Evolutionary conservation across 2,113 vertebrate genomes (phyloP), one percentile per base, ranked within the genome.

Genomic region (Ondatra zibethicus): DNA sequence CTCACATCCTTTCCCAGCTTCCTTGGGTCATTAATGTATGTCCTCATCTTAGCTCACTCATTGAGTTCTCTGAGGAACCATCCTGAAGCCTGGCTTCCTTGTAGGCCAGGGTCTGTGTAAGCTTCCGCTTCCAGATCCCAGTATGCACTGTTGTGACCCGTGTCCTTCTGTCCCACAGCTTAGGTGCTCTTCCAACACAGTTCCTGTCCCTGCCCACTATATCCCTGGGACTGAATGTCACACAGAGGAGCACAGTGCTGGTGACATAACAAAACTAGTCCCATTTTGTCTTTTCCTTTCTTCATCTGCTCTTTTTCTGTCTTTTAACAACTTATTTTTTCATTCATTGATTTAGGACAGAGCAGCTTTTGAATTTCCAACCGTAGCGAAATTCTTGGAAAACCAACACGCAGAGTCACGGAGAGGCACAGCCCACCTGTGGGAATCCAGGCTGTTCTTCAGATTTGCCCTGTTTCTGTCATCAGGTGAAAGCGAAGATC

Each of bases 211-310:
- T 93, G 61, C 21, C 17, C 70, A 1, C 1, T 6, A 19, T 21
- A 76, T 13, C 4, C 11, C 8, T 5, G 12, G 36, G 23, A 42
- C 25, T 61, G 33, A 68, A 50, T 4, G 17, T 21, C 31, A 17
- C 0, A 27, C 12, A 0, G 19, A 11, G 25, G 61, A 42, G 6
- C 63, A 39, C 4, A 8, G 14, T 1, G 14, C 5, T 3, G 17
- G 33, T 0, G 23, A 68, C n/a, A 11, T 0, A 0, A 31, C 0
- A 19, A 13, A 76, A 78, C 42, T 1, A n/a, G 5, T 42, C 3
- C 50, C 50, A 0, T 7, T 88, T n/a, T 42, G 27, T 17, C 42
- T 45, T 81, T 93, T 52, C 7, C 42, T 95, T 88, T 91, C 42
- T 65, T 68, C 2, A 1, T 36, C 31, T 50, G 31, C 1, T 31